Conservation (phyloP, 2,888 invertebrate species). For the Aquatica leii region DNA sequence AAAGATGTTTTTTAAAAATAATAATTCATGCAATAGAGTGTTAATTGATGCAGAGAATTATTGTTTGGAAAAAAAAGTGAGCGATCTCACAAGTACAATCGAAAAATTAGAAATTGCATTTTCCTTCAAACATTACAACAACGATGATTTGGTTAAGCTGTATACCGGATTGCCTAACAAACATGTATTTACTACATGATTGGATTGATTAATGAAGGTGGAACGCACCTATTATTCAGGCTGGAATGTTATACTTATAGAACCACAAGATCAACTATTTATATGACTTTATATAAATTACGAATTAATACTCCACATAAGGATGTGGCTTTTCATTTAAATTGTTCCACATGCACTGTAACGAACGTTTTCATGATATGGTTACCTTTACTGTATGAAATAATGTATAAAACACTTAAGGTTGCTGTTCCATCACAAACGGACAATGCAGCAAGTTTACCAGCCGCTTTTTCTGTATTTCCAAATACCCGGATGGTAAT, state of each 20-base stretch:
- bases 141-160: not conserved
- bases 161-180: not conserved
- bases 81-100: not conserved
- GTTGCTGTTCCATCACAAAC: conserved; percentile 20
- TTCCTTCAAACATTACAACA: not conserved
- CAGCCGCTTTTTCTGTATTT: conserved; percentile 12
- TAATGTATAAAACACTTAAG: not conserved
- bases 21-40: too few species aligned
- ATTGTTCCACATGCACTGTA: not conserved
- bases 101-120: conserved; percentile 1
- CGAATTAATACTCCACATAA: too few species aligned
- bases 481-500: conserved; percentile 25
- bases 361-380: conserved; percentile 1
- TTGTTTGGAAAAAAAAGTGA: not conserved
- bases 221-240: conserved; percentile 2
- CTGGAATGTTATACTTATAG: not conserved
- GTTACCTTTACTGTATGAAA: not conserved
- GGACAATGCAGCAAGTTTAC: conserved; percentile 31
- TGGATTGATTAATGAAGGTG: not conserved
- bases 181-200: not conserved
- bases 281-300: not conserved
- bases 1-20: too few species aligned
- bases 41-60: not conserved
- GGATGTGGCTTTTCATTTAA: not conserved
- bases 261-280: not conserved